Percentiles rank a stretch among this genome's conserved stretches.
phyloP scores from a whole-genome alignment of 2,888 invertebrate genomes.

The Pyrrhosoma nymphula region DNA sequence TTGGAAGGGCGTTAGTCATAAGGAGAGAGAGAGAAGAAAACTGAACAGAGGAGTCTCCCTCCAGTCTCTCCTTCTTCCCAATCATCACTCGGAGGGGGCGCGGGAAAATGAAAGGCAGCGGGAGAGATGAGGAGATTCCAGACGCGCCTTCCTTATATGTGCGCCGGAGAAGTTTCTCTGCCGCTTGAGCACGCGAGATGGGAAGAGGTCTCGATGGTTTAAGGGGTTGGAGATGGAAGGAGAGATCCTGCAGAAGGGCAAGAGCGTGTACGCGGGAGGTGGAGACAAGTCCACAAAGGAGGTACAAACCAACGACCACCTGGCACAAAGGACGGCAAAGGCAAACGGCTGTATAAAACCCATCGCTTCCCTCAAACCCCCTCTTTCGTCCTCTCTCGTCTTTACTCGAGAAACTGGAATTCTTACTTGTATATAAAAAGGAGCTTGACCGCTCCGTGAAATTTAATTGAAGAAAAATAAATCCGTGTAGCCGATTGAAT shows the following conservation, averaged over 20 bases:
- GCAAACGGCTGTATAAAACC: not conserved
- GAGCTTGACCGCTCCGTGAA: no score
- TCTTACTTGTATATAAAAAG: no score
- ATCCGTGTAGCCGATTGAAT: no score
- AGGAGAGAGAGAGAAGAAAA: not conserved
- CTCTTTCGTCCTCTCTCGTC: not conserved
- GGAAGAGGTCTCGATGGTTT: not conserved
- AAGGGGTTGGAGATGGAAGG: not conserved
- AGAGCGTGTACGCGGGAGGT: not conserved
- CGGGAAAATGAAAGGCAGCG: not conserved
- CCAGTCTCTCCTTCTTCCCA: not conserved
- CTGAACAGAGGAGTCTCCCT: not conserved
- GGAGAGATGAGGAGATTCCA: not conserved
- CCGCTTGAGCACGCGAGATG: not conserved
- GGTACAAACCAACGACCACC: conserved; percentile 52
- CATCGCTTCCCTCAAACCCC: no score
- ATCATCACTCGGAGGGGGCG: not conserved
- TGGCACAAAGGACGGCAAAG: not conserved
- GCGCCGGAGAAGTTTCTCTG: not conserved
- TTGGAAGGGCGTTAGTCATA: not conserved
- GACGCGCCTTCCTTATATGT: not conserved
- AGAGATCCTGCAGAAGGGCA: not conserved
- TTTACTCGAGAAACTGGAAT: no score
- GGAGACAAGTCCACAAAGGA: not conserved
- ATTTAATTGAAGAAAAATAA: no score